These are phyloP conservation scores for Periparus ater DNA, from an alignment of 2,797 vertebrate species.

Conservation along the genomic window DNA sequence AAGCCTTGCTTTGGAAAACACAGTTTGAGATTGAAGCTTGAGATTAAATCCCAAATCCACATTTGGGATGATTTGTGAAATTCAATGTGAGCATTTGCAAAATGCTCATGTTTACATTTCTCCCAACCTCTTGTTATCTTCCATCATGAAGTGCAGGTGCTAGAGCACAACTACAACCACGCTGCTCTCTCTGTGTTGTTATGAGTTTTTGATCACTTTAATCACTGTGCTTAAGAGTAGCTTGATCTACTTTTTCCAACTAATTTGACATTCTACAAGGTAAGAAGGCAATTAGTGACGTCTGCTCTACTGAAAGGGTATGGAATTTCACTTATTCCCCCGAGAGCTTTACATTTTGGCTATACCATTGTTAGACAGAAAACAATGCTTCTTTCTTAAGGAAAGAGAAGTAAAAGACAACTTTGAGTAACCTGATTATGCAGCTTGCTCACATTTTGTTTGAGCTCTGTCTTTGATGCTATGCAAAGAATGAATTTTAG, in stretches of 20 bases:
- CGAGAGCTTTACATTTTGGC: slow-evolving; percentile 46
- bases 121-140: background rate
- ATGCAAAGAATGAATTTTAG: background rate
- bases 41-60: background rate
- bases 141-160: background rate
- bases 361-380: background rate
- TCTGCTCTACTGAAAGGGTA: background rate
- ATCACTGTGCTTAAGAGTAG: slow-evolving; percentile 30
- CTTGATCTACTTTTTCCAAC: slow-evolving; percentile 35
- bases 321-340: slow-evolving; percentile 40
- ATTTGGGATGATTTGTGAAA: background rate
- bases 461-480: background rate
- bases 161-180: background rate
- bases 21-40: background rate
- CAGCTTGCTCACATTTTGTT: slow-evolving; percentile 16
- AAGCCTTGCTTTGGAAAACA: background rate
- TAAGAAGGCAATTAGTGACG: slow-evolving; percentile 24
- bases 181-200: background rate
- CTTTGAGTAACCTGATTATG: slow-evolving; percentile 12
- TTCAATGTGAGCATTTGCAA: background rate
- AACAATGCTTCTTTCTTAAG: slow-evolving; percentile 26
- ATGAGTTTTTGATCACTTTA: slow-evolving; percentile 46
- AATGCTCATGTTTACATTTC: background rate
- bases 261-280: slow-evolving; percentile 37
- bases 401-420: slow-evolving; percentile 44